Conservation (phyloP, 2,797 vertebrate genomes). For the Fistularia commersonii region DNA sequence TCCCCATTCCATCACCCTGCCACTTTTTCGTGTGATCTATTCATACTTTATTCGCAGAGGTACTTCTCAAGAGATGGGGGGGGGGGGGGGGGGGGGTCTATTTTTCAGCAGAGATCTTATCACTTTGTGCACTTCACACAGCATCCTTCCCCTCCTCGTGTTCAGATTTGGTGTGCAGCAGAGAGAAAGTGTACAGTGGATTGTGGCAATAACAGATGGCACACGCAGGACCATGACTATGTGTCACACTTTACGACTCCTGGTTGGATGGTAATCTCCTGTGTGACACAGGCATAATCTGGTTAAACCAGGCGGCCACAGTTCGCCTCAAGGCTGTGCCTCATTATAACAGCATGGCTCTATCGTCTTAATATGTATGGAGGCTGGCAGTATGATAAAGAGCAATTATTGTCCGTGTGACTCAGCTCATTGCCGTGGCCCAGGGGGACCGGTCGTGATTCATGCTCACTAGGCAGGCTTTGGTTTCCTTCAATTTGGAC, state of each 20-base stretch:
- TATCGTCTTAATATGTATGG: slow-evolving; percentile 27
- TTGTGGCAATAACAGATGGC: slow-evolving; percentile 59
- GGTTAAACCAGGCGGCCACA: slow-evolving; percentile 56
- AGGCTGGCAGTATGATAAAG: slow-evolving; percentile 44
- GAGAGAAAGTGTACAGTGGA: slow-evolving; percentile 42
- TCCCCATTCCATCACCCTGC: slow-evolving; percentile 1
- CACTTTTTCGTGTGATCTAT: slow-evolving; percentile 15
- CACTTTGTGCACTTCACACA: slow-evolving; percentile 47
- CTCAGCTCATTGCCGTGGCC: slow-evolving; percentile 20
- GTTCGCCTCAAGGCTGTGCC: slow-evolving; percentile 66
- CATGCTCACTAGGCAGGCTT: slow-evolving; percentile 14
- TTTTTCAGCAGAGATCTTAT: slow-evolving; percentile 50
- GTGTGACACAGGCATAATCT: slow-evolving; percentile 63
- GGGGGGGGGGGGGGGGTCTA: slow-evolving; percentile 3
- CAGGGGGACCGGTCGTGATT: slow-evolving; percentile 31
- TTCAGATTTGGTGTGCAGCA: slow-evolving; percentile 37
- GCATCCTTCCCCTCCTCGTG: slow-evolving; percentile 29
- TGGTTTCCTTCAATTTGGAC: slow-evolving; percentile 11
- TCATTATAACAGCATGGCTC: slow-evolving; percentile 70
- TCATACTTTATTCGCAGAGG: slow-evolving; percentile 47
- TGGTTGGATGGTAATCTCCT: slow-evolving; percentile 67
- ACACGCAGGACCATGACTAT: slow-evolving; percentile 16
- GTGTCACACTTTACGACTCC: slow-evolving; percentile 24
- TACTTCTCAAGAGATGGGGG: slow-evolving; percentile 37
- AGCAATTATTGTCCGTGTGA: slow-evolving; percentile 35